phyloP scores from a whole-genome alignment of 1,140 invertebrate species.

The Batillaria attramentaria region DNA sequence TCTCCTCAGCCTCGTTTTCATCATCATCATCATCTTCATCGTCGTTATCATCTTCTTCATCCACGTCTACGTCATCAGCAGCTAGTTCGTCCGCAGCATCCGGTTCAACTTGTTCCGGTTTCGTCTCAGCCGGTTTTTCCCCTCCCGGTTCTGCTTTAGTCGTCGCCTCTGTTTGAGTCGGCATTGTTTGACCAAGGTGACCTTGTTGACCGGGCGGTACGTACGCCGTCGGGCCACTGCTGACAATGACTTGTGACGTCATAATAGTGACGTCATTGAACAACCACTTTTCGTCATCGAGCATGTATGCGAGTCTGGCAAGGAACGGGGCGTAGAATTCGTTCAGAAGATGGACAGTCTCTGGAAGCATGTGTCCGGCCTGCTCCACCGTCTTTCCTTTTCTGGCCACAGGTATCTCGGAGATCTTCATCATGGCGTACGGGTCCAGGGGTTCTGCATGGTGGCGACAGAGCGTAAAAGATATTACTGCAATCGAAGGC shows the following conservation, averaged over 20 bases:
- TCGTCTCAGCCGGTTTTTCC: not conserved
- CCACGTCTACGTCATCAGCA: not conserved
- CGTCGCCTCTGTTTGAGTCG: not conserved
- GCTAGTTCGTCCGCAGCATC: not conserved
- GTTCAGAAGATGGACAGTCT: not conserved
- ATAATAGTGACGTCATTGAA: constrained; percentile 16
- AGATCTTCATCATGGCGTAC: constrained; percentile 13
- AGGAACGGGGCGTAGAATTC: constrained; percentile 28
- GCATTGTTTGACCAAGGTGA: not conserved
- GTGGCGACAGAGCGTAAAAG: not conserved
- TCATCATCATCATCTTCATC: not conserved
- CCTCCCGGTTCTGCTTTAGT: not conserved
- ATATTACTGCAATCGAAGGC: not conserved
- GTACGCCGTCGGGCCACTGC: not conserved
- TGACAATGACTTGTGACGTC: not conserved
- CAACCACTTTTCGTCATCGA: constrained; percentile 26
- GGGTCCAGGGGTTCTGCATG: constrained; percentile 21
- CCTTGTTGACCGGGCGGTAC: not conserved
- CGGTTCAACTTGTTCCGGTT: not conserved
- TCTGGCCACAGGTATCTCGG: not conserved
- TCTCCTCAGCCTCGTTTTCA: not conserved
- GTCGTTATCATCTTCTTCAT: not conserved
- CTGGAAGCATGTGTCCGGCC: constrained; percentile 13
- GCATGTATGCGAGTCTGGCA: constrained; percentile 13
- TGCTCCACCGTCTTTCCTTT: constrained; percentile 1